These are phyloP conservation scores for Drosophila ironensis DNA, from an alignment of 1,140 invertebrate genomes.

Conservation along the genomic window DNA sequence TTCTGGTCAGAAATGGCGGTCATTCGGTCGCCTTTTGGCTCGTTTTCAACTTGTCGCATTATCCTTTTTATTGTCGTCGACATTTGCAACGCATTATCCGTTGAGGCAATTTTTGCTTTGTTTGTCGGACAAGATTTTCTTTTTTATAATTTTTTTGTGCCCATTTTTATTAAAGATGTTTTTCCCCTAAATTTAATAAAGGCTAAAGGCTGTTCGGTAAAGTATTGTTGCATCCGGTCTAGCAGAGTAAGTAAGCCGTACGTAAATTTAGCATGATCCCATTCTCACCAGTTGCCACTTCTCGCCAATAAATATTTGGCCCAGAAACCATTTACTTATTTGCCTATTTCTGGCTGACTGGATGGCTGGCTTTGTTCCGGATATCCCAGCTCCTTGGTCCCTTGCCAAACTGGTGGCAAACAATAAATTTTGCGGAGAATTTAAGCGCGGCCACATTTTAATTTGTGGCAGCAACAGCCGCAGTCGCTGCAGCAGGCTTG, in stretches of 20 bases:
- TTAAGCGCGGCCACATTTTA: conserved; percentile 71
- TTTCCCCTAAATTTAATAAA: too few relatives aligned
- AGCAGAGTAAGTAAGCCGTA: background rate
- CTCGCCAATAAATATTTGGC: conserved; percentile 50
- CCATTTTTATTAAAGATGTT: too few relatives aligned
- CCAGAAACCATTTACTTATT: conserved; percentile 71
- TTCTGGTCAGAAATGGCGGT: conserved; percentile 52
- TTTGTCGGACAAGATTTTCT: background rate
- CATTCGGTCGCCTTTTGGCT: conserved; percentile 63
- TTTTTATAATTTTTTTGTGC: background rate
- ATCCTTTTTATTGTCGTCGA: conserved; percentile 72
- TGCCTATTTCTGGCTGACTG: conserved; percentile 51
- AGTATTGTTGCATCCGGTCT: too few relatives aligned
- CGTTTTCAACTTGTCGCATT: conserved; percentile 74
- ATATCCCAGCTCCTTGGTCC: conserved; percentile 24
- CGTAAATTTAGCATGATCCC: conserved; percentile 18
- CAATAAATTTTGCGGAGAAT: conserved; percentile 71
- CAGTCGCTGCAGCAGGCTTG: background rate
- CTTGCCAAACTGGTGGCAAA: conserved; percentile 51
- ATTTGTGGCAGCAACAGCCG: conserved; percentile 61
- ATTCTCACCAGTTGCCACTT: conserved; percentile 18
- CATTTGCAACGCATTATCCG: conserved; percentile 66
- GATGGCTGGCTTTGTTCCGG: conserved; percentile 35
- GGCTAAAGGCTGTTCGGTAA: too few relatives aligned
- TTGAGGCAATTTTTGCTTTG: conserved; percentile 35